These are phyloP conservation scores for Archegozetes longisetosus DNA, from an alignment of 1,140 invertebrate genomes.

Conservation along the genomic window DNA sequence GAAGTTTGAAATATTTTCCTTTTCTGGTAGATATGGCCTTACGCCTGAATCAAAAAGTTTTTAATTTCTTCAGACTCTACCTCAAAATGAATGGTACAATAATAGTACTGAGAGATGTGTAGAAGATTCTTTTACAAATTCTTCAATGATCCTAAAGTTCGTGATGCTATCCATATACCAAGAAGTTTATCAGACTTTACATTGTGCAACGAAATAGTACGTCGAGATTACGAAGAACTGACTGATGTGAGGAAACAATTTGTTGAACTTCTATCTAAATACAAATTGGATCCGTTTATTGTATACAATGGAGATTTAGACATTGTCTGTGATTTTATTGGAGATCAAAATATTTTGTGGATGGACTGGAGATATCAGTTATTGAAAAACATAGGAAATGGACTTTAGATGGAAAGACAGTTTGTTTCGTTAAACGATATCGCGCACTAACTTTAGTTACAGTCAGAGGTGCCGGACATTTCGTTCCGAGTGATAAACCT, in stretches of 20 bases:
- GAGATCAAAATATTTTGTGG: conserved; percentile 10
- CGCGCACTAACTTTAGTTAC: conserved; percentile 29
- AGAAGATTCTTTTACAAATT: not conserved
- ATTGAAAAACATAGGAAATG: conserved; percentile 6
- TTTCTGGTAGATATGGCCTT: not conserved
- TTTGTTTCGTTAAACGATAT: conserved; percentile 30
- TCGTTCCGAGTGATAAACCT: conserved; percentile 40
- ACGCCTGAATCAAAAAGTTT: not conserved
- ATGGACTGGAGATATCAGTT: conserved; percentile 24
- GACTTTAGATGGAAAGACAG: conserved; percentile 26
- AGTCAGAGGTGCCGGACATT: conserved; percentile 35
- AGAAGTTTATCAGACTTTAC: no score
- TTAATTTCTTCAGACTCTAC: not conserved
- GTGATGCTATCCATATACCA: not conserved
- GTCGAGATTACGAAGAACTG: not conserved
- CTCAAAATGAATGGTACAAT: no score
- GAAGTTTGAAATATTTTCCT: not conserved
- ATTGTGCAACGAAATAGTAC: no score
- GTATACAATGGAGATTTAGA: conserved; percentile 1
- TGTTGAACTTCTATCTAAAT: not conserved
- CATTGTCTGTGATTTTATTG: not conserved
- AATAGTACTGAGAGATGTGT: no score
- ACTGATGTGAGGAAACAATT: not conserved
- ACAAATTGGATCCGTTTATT: not conserved
- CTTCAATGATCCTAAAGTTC: not conserved